Evolutionary conservation across 2,888 invertebrate species (phyloP), one percentile per base, ranked within the genome.

Genomic region (Germaria angustata): DNA sequence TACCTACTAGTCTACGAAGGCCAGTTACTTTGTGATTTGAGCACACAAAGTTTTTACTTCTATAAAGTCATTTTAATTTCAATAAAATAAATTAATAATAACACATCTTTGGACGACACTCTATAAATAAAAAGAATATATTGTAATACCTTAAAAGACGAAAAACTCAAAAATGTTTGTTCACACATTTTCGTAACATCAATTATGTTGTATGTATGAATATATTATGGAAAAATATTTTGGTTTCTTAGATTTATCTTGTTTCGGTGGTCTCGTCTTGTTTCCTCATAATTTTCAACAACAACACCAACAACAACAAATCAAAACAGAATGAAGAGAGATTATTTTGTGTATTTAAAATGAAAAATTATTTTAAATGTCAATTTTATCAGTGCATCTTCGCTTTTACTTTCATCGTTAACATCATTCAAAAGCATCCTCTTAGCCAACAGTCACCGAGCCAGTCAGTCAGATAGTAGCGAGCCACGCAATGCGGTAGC

Each of bases 401-500:
- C 22, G 59, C 79, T 73, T 73, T 80, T 72, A 80, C 79, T 80
- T 80, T 80, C 79, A 80, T 80, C 72, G 46, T 61, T 36, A 46
- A 20, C 53, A 73, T 44, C 15, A 44, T 55, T 53, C 63, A 59
- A 28, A 55, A 39, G 34, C 39, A 68, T 59, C 76, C 57, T 68
- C 53, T 78, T 69, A 46, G 66, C 24, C 65, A 80, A 53, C 20
- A 76, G 15, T n/a, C 65, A 59, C 20, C 51, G 24, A 55, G 49
- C 8, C 51, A 61, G 65, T 55, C 24, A 65, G 32, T 34, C 28
- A 28, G 28, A 3, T 6, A 28, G 28, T 51, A 51, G 28, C 22
- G 39, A 76, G 57, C 72, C 79, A 80, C 79, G 79, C 79, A 80
- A 68, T 80, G 66, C 79, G 72, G 79, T 72, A 79, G 72, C 79